Base-by-base conservation (phyloP, 2,797 vertebrate species). In the Sebastes cheni region DNA sequence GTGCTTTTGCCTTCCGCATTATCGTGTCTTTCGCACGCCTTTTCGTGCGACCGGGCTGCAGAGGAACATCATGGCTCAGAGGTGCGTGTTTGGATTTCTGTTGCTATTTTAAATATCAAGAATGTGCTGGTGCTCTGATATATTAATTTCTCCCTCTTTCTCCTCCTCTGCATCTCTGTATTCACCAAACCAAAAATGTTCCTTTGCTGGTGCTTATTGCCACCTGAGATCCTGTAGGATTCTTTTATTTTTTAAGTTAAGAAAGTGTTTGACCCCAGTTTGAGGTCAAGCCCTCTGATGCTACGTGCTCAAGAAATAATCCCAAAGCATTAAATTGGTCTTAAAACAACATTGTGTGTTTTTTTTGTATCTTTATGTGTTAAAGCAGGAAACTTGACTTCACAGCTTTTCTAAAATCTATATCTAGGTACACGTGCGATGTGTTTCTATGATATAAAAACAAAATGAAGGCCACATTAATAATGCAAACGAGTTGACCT, bases 401-500 rank as follows among this genome's bases (percentile, higher is more conserved):
- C 56, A 70, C 20, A 25, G 8, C 34, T 55, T 65, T n/a, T n/a
- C 13, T 20, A 14, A 30, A 27, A 32, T 54, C 5, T 34, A 13
- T 67, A 16, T 11, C 39, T 64, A 32, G 18, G 8, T 52, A 7
- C 8, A 9, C 20, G 42, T 20, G 23, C 25, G 10, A 27, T 70
- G 27, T 66, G 8, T 65, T 67, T 88, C 10, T 42, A 6, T 70
- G 68, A 39, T 58, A 39, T 30, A 69, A 25, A 83, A 55, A 81
- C 32, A 54, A 23, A 71, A 73, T 12, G 11, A 77, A 74, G n/a
- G 59, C 6, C 30, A 27, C 36, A 74, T 81, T 81, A 75, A 61
- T 76, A 80, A 84, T 74, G 55, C 67, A 73, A 88, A 85, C 8
- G 6, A 82, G 50, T 58, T 86, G 77, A 86, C 72, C 76, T 85